These are phyloP conservation scores for Sycophila texana DNA, from an alignment of 2,888 invertebrate genomes.

Conservation along the genomic window DNA sequence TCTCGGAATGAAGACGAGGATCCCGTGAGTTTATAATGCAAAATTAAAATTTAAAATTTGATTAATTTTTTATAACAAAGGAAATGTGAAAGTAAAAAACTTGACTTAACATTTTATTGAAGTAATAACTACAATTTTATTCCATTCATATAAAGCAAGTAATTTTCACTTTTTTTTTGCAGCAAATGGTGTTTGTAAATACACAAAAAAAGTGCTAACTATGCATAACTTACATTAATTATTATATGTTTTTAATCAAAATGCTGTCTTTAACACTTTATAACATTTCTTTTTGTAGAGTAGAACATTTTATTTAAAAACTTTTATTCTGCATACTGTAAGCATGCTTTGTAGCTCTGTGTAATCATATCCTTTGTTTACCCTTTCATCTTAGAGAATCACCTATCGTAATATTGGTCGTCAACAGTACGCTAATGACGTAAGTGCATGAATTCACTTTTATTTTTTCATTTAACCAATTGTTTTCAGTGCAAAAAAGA, in stretches of 20 bases:
- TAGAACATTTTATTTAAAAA: background rate
- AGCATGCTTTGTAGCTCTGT: constrained; percentile 44
- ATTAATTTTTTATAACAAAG: background rate
- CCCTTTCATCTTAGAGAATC: constrained; percentile 69
- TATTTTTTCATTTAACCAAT: constrained; percentile 49
- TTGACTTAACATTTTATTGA: too few relatives aligned
- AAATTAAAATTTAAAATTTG: background rate
- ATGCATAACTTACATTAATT: background rate
- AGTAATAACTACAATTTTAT: too few relatives aligned
- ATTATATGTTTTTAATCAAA: background rate
- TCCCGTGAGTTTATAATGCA: constrained; percentile 64
- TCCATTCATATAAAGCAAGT: background rate
- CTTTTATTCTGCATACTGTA: constrained; percentile 26
- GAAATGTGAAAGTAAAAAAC: too few relatives aligned
- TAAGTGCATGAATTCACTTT: constrained; percentile 71
- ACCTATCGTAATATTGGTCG: constrained; percentile 71
- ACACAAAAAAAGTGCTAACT: constrained; percentile 13
- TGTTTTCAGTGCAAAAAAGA: too few relatives aligned
- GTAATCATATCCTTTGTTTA: constrained; percentile 51
- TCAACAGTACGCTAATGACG: constrained; percentile 67
- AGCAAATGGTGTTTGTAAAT: background rate
- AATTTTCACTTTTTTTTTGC: constrained; percentile 4
- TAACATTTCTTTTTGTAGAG: background rate
- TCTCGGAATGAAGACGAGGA: constrained; percentile 37
- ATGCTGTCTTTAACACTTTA: constrained; percentile 17